Percentiles rank a stretch among this genome's conserved stretches.
Evolutionary conservation across 2,888 invertebrate species (phyloP).

Genomic region (Platerodrilus igneus): DNA sequence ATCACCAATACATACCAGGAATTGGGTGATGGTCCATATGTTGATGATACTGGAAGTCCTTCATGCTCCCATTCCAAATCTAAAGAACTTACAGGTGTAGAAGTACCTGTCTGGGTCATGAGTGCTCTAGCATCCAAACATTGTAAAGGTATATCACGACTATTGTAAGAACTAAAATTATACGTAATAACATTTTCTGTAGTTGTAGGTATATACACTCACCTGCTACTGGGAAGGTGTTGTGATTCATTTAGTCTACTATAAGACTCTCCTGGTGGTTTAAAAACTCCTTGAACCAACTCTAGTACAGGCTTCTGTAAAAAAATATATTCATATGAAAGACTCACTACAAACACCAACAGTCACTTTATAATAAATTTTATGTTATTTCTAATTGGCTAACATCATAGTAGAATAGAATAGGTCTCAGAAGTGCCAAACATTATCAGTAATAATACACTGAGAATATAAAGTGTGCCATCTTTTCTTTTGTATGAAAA

Average conservation of each 20-base stretch:
- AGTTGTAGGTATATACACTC: constrained; percentile 11
- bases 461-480: no score
- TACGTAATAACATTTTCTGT: no score
- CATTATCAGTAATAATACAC: constrained; percentile 1
- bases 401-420: no score
- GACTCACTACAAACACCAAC: not conserved
- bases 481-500: no score
- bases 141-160: constrained; percentile 56
- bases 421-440: not conserved
- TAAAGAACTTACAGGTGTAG: constrained; percentile 62
- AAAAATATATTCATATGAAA: not conserved
- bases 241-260: constrained; percentile 45
- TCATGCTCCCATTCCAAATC: constrained; percentile 72
- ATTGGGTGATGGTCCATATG: constrained; percentile 43
- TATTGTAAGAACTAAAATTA: constrained; percentile 38
- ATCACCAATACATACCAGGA: constrained; percentile 46
- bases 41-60: constrained; percentile 44
- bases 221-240: constrained; percentile 43
- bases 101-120: constrained; percentile 44
- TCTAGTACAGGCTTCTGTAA: constrained; percentile 44
- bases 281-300: constrained; percentile 45
- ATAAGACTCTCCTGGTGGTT: constrained; percentile 41
- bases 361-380: no score
- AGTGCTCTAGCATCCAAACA: constrained; percentile 56
- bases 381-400: no score